Evolutionary conservation across 2,888 invertebrate species (phyloP), one percentile per base, ranked within the genome.

Genomic region (Andrena camellia): DNA sequence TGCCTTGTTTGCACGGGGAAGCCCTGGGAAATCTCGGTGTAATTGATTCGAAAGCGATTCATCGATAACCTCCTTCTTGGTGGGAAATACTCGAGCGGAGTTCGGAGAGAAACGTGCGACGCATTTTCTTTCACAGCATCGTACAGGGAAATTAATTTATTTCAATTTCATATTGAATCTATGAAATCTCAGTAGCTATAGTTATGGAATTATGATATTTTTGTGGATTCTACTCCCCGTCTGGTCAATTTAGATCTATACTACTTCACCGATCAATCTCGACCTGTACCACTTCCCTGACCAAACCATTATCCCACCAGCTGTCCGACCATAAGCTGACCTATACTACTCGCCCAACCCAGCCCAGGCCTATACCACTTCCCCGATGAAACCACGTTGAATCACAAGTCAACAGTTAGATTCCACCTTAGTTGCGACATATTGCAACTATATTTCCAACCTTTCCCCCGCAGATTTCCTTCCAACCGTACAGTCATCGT

Each of bases 31-130:
- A 77, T 81, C 69, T 78, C 66, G 26, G n/a, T 72, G 50, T 82
- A 83, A 82, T 83, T 83, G 83, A 83, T 78, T 78, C 59, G 42
- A n/a, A 57, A 42, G 57, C 35, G 70, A 74, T 68, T 71, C 33
- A 23, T 71, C 26, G 50, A 50, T 52, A 23, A 5, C 33, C n/a
- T 4, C 20, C 23, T 57, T 1, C 57, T 57, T 6, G 33, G 10
- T 17, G 13, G 5, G 4, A 31, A 48, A 29, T 63, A 2, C 29
- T 26, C 7, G 26, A 4, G 0, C 7, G 50, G 3, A 66, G 26
- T n/a, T 66, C 29, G 26, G 23, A 20, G n/a, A 23, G n/a, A 29
- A 20, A n/a, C 13, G 17, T 17, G 26, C 42, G 20, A 54, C 23
- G 54, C 20, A 26, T 57, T 26, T 26, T 3, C 20, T 57, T 57